Conservation (phyloP, 2,888 invertebrate species). For the Andrena flavipes region DNA sequence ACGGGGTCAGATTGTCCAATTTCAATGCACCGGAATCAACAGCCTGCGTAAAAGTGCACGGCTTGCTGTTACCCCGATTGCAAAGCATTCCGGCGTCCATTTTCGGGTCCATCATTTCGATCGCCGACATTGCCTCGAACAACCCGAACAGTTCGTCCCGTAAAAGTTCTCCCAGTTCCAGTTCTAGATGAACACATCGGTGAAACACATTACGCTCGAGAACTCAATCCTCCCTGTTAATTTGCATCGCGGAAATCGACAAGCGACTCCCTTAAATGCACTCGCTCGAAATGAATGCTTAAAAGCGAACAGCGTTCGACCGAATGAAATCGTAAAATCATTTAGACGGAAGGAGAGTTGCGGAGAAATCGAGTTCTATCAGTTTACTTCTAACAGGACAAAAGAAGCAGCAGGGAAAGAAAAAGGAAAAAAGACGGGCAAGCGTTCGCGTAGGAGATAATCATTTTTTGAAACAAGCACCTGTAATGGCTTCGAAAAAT, state of each 20-base stretch:
- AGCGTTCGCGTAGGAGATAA: constrained; percentile 6
- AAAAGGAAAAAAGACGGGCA: constrained; percentile 12
- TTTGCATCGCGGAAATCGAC: background rate
- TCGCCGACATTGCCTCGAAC: constrained; percentile 99
- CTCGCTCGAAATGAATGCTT: background rate
- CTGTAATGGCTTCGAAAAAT: constrained; percentile 88
- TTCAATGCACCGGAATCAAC: constrained; percentile 92
- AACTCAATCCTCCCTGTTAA: background rate
- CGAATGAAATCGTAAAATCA: background rate
- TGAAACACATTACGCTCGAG: constrained; percentile 13
- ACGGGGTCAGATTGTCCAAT: constrained; percentile 90
- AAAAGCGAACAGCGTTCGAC: background rate
- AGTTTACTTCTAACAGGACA: background rate
- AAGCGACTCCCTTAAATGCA: background rate
- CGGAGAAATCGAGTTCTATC: background rate
- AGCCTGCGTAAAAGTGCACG: constrained; percentile 94
- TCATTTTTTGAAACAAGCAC: constrained; percentile 78
- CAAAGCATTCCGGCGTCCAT: constrained; percentile 99
- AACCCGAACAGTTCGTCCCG: constrained; percentile 96
- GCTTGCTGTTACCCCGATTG: constrained; percentile 93
- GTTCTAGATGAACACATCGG: constrained; percentile 86
- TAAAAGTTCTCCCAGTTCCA: constrained; percentile 95
- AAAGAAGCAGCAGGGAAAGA: constrained; percentile 6
- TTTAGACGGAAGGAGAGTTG: background rate
- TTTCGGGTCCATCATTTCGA: constrained; percentile 99